Conservation (phyloP, 2,113 vertebrate genomes). For the Mirza zaza region DNA sequence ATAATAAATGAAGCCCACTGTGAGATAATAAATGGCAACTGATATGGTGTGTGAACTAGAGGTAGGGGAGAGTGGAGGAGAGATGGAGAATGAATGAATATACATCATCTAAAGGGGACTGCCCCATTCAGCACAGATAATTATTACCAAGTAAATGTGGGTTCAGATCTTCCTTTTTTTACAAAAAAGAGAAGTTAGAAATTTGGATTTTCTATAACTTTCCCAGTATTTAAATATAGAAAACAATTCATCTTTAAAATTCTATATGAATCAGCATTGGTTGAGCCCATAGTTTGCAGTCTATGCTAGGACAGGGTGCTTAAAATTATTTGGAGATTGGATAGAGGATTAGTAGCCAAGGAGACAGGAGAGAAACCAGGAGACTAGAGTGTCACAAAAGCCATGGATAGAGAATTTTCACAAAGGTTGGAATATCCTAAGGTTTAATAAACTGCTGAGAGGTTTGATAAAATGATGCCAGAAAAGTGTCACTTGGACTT, state of each 20-base stretch:
- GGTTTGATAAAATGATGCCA: neutral
- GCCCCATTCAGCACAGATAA: neutral
- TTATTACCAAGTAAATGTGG: neutral
- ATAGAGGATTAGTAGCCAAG: neutral
- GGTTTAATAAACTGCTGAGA: neutral
- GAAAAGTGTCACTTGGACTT: neutral
- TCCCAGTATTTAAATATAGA: neutral
- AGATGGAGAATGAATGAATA: neutral
- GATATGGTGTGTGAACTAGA: neutral
- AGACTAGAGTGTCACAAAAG: neutral
- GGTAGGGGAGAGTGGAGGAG: no score
- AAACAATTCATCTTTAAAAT: constrained; percentile 4
- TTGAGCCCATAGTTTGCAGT: neutral
- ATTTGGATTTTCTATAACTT: neutral
- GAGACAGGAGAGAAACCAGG: neutral
- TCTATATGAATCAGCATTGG: neutral
- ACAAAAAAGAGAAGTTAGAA: neutral
- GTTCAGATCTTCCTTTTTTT: neutral
- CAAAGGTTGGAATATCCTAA: neutral
- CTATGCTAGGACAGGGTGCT: neutral
- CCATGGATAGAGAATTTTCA: neutral
- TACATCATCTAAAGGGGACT: neutral
- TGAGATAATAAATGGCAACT: neutral
- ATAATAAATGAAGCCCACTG: neutral
- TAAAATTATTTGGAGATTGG: neutral